Evolutionary conservation across 2,888 invertebrate genomes (phyloP), one percentile per base, ranked within the genome.

Genomic region (Protodeltote pygarga): DNA sequence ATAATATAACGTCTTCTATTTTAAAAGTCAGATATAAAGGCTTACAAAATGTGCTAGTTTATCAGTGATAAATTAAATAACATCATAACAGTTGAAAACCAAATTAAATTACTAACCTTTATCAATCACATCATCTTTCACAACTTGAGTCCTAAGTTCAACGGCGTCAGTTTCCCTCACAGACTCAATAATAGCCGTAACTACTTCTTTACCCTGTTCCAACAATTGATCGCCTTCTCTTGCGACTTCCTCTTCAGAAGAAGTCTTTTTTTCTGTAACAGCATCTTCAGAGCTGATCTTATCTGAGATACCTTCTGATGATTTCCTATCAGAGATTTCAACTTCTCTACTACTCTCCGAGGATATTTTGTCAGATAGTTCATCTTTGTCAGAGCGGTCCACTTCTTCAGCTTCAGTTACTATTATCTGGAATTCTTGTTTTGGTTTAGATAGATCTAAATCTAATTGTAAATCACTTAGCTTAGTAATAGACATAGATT

Each of bases 241-340:
- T 0, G 68, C 53, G 0, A 66, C 75, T 31, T 87, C 87, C 61
- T 92, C 92, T 71, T 92, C 92, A 1, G 91, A 92, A 4, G 92
- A 92, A 3, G 92, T 87, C 49, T 92, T 92, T 59, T 92, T 92
- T 49, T 92, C 92, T 4, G 92, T 92, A 0, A 92, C 92, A 9
- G 88, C 92, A 60, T 92, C 92, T 79, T 93, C 92, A 6, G 92
- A 93, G 54, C 92, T 92, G 11, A 93, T 92, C 51, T 79, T 89
- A 37, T 92, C 92, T 17, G 92, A 92, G 49, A 92, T 80, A n/a
- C 90, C 91, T 65, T 92, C 92, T 1, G 92, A 92, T 25, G 92
- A 92, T 66, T 92, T 92, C 23, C 85, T 74, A 19, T 93, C 92
- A 4, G 92, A 92, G 5, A 93, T 87, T 79, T 92, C 92, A 24